Base-by-base conservation (phyloP, 2,797 vertebrate species). In the Anisognathus igniventris region DNA sequence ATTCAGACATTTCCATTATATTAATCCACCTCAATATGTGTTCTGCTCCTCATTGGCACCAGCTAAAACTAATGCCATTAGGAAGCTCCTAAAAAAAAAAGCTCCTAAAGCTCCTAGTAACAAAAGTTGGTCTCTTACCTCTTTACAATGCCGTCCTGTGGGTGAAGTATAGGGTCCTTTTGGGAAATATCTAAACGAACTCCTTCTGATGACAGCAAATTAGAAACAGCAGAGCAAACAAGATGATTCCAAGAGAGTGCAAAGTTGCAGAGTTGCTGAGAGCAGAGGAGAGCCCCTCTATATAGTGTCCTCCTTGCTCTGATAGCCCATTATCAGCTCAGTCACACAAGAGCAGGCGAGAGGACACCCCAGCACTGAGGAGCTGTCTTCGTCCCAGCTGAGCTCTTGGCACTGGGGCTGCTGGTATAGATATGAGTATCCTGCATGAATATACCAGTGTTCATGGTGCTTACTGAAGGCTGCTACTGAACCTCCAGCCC, bases 391-490 rank as follows among this genome's bases (percentile, higher is more conserved):
- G 85, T 96, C 95, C 92, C 95, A 91, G 75, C 96, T 95, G 97
- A 97, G 74, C 50, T 75, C 86, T 95, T 94, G 96, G 81, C 62
- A 67, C 66, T 44, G 85, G 80, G 83, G 37, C 24, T 78, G 86
- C 93, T 86, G 19, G 39, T 45, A 28, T 8, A 73, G 71, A 92
- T 66, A 94, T 90, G 96, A 97, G 96, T 96, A 76, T 97, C n/a
- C 71, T 64, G 81, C 50, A 88, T 98, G 97, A 98, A 97, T 97
- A 96, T 98, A 94, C 94, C 89, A 96, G 89, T 97, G 92, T 96
- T 96, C 51, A 4, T 72, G 76, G 81, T 83, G 87, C 68, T 86
- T 67, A 23, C 79, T 92, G n/a, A 90, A 65, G 76, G 86, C 92
- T 86, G 72, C 78, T 79, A 21, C 94, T 83, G 82, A 93, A 22